Conservation (phyloP, 2,113 vertebrate genomes). For the Aegithalos caudatus region DNA sequence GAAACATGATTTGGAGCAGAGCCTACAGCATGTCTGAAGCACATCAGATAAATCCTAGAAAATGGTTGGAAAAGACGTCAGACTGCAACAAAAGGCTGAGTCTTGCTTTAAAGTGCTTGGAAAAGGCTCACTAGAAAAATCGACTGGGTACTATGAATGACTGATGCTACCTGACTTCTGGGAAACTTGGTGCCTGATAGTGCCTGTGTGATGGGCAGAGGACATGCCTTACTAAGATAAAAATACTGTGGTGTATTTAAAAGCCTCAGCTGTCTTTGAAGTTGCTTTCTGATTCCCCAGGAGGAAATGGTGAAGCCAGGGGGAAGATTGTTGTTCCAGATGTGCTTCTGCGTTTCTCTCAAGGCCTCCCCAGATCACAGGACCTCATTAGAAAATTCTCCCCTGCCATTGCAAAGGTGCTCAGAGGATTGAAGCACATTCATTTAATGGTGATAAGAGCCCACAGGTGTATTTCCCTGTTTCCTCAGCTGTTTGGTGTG, state of each 20-base stretch:
- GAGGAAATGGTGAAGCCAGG: not conserved
- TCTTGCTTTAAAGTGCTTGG: not conserved
- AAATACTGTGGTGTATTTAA: not conserved
- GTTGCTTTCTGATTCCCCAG: not conserved
- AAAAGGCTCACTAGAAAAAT: not conserved
- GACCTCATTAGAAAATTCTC: not conserved
- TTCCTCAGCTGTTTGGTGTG: not conserved
- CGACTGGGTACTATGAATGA: not conserved
- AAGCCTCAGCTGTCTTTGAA: not conserved
- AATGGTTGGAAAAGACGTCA: not conserved
- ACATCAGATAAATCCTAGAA: slow-evolving; percentile 47
- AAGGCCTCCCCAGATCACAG: not conserved
- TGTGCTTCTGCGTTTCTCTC: not conserved
- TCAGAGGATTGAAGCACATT: not conserved
- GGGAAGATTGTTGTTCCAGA: not conserved
- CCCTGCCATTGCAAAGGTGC: not conserved
- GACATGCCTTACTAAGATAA: not conserved
- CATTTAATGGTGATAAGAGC: not conserved
- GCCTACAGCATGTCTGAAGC: not conserved
- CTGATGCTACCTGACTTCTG: not conserved
- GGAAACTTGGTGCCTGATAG: not conserved
- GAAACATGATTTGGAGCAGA: slow-evolving; percentile 40
- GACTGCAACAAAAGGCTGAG: not conserved
- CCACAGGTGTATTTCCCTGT: not conserved
- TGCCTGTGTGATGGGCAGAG: not conserved